phyloP scores from a whole-genome alignment of 2,888 invertebrate species.

The Pyrrhosoma nymphula region DNA sequence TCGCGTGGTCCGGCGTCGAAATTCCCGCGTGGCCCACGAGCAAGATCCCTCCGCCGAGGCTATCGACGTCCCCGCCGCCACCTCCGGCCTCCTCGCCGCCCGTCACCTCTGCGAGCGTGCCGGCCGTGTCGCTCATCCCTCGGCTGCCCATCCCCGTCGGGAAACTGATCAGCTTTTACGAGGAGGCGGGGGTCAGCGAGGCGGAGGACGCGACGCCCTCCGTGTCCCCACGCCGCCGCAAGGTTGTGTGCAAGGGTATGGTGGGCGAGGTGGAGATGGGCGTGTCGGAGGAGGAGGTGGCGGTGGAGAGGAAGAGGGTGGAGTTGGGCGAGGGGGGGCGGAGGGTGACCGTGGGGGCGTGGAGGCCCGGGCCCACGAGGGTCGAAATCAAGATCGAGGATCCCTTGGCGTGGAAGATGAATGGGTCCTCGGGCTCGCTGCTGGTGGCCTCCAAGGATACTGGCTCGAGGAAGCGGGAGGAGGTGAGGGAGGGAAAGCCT shows the following conservation, averaged over 20 bases:
- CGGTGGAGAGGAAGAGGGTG: slow-evolving; percentile 71
- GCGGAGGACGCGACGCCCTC: slow-evolving; percentile 34
- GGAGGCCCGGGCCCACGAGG: slow-evolving; percentile 11
- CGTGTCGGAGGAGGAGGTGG: slow-evolving; percentile 70
- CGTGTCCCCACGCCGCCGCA: neutral
- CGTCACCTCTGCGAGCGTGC: neutral
- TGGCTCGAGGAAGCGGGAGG: slow-evolving; percentile 54
- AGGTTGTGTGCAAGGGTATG: slow-evolving; percentile 52
- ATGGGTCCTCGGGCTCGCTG: slow-evolving; percentile 58
- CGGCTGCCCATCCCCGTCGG: slow-evolving; percentile 66
- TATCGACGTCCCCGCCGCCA: slow-evolving; percentile 74
- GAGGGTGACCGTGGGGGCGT: neutral
- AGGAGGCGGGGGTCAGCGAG: slow-evolving; percentile 52
- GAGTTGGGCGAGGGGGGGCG: slow-evolving; percentile 72
- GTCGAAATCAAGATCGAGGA: slow-evolving; percentile 72
- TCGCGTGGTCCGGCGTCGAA: slow-evolving; percentile 41
- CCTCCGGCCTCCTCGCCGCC: slow-evolving; percentile 10
- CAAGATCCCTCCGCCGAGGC: slow-evolving; percentile 68
- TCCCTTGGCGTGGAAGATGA: slow-evolving; percentile 70
- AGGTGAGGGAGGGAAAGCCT: slow-evolving; percentile 62
- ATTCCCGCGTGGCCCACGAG: slow-evolving; percentile 34
- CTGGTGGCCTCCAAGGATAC: neutral
- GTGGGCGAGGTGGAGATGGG: slow-evolving; percentile 72
- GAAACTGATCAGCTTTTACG: slow-evolving; percentile 68
- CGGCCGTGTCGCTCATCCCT: slow-evolving; percentile 33